Evolutionary conservation across 2,797 vertebrate genomes (phyloP).

Genomic region (Lates japonicus): DNA sequence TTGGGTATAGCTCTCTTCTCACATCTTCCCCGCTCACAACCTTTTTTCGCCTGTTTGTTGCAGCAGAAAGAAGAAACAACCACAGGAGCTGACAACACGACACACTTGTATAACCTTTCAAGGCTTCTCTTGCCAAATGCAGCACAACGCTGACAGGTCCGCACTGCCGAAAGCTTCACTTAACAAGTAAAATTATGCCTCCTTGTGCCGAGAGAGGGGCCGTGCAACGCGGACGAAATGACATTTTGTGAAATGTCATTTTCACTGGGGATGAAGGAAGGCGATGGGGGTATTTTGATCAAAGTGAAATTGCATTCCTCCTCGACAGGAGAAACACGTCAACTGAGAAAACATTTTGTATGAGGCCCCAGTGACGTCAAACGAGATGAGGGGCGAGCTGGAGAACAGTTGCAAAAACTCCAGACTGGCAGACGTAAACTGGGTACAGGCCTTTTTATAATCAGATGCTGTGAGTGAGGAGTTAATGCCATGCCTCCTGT

Average conservation of each 20-base stretch:
- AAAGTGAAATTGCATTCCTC: slow-evolving; percentile 71
- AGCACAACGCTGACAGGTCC: slow-evolving; percentile 59
- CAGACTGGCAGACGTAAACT: slow-evolving; percentile 58
- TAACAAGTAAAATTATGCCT: slow-evolving; percentile 69
- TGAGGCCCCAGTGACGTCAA: slow-evolving; percentile 73
- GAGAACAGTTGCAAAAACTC: slow-evolving; percentile 54
- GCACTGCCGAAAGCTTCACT: slow-evolving; percentile 60
- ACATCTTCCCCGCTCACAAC: slow-evolving; percentile 20
- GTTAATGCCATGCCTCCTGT: slow-evolving; percentile 69
- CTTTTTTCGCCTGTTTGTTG: slow-evolving; percentile 32
- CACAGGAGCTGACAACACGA: slow-evolving; percentile 60
- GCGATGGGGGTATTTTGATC: slow-evolving; percentile 71
- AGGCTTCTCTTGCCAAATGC: slow-evolving; percentile 68
- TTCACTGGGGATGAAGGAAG: slow-evolving; percentile 67
- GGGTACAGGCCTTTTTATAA: slow-evolving; percentile 23
- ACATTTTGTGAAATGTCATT: slow-evolving; percentile 81
- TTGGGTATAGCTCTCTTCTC: slow-evolving; percentile 10
- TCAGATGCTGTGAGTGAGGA: slow-evolving; percentile 47
- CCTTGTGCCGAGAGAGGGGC: slow-evolving; percentile 45
- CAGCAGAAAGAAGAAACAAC: slow-evolving; percentile 57
- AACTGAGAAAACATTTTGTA: slow-evolving; percentile 58
- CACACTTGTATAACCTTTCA: slow-evolving; percentile 75
- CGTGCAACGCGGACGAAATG: slow-evolving; percentile 56
- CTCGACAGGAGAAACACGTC: slow-evolving; percentile 58
- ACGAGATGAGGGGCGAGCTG: slow-evolving; percentile 44